phyloP scores from a whole-genome alignment of 2,113 vertebrate genomes.

The Corythornis madagascariensis region DNA sequence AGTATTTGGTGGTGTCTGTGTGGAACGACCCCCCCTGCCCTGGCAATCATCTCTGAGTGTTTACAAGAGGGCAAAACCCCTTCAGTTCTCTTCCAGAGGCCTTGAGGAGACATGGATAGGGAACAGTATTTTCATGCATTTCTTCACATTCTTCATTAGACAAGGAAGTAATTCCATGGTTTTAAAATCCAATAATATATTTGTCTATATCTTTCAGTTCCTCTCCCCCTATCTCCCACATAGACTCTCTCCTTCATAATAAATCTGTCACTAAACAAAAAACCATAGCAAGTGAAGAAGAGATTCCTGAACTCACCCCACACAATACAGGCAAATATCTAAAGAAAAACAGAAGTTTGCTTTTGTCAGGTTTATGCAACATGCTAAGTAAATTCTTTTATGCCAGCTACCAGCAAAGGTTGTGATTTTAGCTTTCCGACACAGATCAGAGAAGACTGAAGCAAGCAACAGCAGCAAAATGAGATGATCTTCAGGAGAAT shows the following conservation, averaged over 20 bases:
- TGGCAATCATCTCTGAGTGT: background rate
- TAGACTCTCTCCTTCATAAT: background rate
- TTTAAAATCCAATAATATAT: slow-evolving; percentile 8
- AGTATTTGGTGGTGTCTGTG: background rate
- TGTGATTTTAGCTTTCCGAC: background rate
- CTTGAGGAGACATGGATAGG: background rate
- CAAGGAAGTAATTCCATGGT: background rate
- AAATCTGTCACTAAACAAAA: slow-evolving; percentile 31
- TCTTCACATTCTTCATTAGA: background rate
- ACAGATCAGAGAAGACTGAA: background rate
- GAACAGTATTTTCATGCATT: background rate
- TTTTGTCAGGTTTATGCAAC: background rate
- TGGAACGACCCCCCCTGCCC: background rate
- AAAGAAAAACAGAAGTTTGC: background rate
- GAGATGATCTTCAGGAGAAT: background rate
- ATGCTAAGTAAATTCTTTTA: background rate
- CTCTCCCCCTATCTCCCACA: background rate
- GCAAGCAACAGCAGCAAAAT: background rate
- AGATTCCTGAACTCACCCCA: background rate
- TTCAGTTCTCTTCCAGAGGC: background rate
- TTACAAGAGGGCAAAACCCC: background rate
- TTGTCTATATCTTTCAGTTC: slow-evolving; percentile 42
- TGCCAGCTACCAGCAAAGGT: background rate
- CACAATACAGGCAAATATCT: background rate
- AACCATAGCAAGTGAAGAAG: background rate